Base-by-base conservation (phyloP, 2,797 vertebrate species). In the Pseudomugil tenellus region DNA sequence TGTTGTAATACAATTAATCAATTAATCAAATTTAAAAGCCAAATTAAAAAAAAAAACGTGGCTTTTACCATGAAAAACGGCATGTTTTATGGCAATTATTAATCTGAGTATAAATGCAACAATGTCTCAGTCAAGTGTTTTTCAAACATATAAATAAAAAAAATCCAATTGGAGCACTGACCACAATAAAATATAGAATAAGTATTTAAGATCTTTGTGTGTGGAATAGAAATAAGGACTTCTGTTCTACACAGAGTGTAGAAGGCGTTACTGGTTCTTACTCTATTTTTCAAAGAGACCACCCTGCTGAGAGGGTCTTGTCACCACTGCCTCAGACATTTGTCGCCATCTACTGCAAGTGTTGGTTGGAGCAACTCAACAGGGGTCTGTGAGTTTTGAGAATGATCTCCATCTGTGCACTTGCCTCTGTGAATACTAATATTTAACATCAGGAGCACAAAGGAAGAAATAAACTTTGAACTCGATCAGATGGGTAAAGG, bases 301-400 rank as follows among this genome's bases (percentile, higher is more conserved):
- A 61, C 70, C 85, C 82, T 43, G 68, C 85, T 81, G 87, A 61
- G 83, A 82, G 55, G 32, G 37, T 73, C 80, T 83, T 79, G 83
- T 85, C 71, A 1, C 26, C 19, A 11, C 63, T 80, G 84, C 73
- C 67, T 84, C 87, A 79, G 79, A 84, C 29, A 25, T 70, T 82
- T 87, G 81, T 80, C 76, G 67, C 87, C 87, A 87, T 86, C 87
- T 87, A 86, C 87, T 80, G 88, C 57, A 61, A 80, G 81, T 58
- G 74, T 56, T 48, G 31, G 61, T 79, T 74, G 81, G 49, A 67
- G 63, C 34, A 34, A 67, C 56, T 58, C 74, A 68, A 81, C 29
- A 13, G 83, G 83, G 72, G 58, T 49, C 21, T 1, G 0, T 35
- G 31, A 48, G 57, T 13, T 73, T 55, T 58, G 69, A 72, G 76